A percentile compares a stretch with the other conserved stretches of the same genome.
phyloP scores from a whole-genome alignment of 2,888 invertebrate species.

The Diarsia mendica region DNA sequence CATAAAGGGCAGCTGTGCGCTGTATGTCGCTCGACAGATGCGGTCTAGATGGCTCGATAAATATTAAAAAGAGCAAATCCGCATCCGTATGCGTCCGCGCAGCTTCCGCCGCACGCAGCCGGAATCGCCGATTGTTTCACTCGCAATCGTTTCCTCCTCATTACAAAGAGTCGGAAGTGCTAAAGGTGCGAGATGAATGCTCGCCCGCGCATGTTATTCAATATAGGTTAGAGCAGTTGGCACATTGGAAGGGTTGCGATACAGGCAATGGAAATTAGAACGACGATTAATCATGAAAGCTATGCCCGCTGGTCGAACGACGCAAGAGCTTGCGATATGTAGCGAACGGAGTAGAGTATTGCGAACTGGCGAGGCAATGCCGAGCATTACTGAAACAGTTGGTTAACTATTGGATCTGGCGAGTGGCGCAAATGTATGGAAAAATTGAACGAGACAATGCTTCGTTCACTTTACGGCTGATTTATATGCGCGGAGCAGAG shows the following conservation, averaged over 20 bases:
- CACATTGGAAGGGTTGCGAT: constrained; percentile 70
- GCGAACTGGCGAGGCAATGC: constrained; percentile 80
- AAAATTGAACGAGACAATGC: constrained; percentile 79
- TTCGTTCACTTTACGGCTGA: constrained; percentile 69
- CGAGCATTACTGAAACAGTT: constrained; percentile 83
- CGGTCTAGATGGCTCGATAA: constrained; percentile 87
- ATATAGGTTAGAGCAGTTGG: constrained; percentile 59
- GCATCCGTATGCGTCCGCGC: constrained; percentile 84
- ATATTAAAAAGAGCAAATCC: constrained; percentile 87
- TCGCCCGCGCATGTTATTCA: constrained; percentile 36
- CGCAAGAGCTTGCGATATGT: constrained; percentile 89
- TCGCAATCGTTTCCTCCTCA: constrained; percentile 86
- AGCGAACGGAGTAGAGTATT: constrained; percentile 82
- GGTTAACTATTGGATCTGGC: constrained; percentile 85
- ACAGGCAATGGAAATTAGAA: constrained; percentile 74
- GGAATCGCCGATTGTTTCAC: constrained; percentile 86
- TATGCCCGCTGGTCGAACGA: constrained; percentile 75
- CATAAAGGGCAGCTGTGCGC: constrained; percentile 86
- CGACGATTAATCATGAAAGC: constrained; percentile 84
- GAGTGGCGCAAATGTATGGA: constrained; percentile 81
- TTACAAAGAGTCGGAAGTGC: constrained; percentile 85
- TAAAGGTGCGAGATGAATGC: constrained; percentile 78
- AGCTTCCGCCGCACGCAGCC: constrained; percentile 86
- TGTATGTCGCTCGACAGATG: constrained; percentile 87
- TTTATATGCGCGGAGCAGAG: constrained; percentile 76